Evolutionary conservation across 1,140 invertebrate genomes (phyloP).

Genomic region (Sipha flava): DNA sequence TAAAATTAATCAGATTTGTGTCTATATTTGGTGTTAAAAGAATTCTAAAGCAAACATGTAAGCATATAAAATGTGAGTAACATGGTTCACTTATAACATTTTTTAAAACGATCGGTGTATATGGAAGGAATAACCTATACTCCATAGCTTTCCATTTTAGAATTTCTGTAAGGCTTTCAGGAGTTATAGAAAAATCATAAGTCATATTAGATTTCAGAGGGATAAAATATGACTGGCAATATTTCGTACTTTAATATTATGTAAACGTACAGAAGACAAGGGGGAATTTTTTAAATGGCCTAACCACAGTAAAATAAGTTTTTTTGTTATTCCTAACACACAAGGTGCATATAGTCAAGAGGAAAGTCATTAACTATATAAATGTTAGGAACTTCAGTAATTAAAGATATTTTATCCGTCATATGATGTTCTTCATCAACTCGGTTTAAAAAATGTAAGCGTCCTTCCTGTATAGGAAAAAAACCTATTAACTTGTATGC

Average conservation of each 20-base stretch:
- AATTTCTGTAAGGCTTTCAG: not conserved
- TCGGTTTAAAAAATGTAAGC: not conserved
- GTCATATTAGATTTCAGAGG: not conserved
- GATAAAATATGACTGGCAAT: no score
- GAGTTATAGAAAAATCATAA: not conserved
- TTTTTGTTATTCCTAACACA: no score
- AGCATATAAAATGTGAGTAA: not conserved
- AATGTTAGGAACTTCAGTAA: not conserved
- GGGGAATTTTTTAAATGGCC: no score
- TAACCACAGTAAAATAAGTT: no score
- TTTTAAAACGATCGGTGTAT: not conserved
- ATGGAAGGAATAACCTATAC: not conserved
- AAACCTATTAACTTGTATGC: not conserved
- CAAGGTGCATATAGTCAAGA: no score
- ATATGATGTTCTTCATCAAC: not conserved
- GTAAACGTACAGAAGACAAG: no score
- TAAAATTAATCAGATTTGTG: not conserved
- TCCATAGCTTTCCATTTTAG: not conserved
- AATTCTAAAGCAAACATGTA: not conserved
- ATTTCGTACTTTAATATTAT: no score
- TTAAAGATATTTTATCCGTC: not conserved
- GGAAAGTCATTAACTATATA: not conserved
- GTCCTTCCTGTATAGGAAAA: not conserved
- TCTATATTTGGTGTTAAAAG: not conserved
- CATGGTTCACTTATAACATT: not conserved